Conservation (phyloP, 2,113 vertebrate species). For the Megaleporinus macrocephalus region DNA sequence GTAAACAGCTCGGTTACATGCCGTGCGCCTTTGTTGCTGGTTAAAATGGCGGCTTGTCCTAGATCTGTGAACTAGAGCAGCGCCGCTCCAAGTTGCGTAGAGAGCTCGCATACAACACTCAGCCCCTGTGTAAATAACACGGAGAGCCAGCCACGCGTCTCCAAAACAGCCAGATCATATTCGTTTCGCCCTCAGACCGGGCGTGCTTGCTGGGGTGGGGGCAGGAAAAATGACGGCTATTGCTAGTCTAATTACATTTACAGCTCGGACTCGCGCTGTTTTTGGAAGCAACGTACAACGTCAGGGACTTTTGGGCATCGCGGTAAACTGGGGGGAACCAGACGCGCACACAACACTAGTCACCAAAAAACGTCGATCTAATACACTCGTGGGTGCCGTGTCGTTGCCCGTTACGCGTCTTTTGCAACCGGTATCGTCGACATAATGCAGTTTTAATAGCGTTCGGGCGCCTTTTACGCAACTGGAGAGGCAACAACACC, state of each 20-base stretch:
- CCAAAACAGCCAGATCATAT: neutral
- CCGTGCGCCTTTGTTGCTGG: conserved; percentile 63
- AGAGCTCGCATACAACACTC: conserved; percentile 26
- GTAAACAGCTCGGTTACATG: conserved; percentile 56
- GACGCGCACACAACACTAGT: neutral
- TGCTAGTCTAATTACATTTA: neutral
- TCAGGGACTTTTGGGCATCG: neutral
- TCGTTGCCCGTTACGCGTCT: neutral
- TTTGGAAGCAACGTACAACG: neutral
- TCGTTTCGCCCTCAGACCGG: neutral
- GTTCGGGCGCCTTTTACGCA: conserved; percentile 43
- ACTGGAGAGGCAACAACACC: conserved; percentile 32
- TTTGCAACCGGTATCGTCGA: neutral
- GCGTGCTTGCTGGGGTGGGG: neutral
- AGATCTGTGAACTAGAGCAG: conserved; percentile 74
- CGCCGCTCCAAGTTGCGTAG: conserved; percentile 61
- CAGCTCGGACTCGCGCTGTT: neutral
- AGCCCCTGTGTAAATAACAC: conserved; percentile 32
- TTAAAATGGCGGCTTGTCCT: conserved; percentile 85
- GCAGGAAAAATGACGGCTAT: neutral
- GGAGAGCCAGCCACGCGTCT: conserved; percentile 21
- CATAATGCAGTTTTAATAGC: conserved; percentile 48
- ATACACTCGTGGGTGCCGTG: neutral
- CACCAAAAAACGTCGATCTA: neutral
- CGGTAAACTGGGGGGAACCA: neutral